Percentiles rank a stretch among this genome's conserved stretches.
Conservation (phyloP, 2,888 invertebrate species). For the Microdon myrmicae region DNA sequence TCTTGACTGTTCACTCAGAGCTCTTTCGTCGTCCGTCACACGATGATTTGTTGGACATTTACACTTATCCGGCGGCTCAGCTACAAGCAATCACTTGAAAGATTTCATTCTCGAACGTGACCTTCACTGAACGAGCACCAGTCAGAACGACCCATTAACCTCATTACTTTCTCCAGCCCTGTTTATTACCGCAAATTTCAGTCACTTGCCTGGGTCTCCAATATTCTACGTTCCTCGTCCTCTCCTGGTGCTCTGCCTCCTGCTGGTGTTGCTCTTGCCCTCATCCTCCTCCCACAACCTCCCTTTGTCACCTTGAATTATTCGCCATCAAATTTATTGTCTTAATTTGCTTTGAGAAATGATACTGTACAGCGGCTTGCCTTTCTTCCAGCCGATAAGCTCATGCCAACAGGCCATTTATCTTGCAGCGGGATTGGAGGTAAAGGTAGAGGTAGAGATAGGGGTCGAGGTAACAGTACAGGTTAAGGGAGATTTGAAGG, state of each 20-base stretch:
- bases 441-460: background rate
- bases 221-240: background rate
- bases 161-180: slow-evolving; percentile 4
- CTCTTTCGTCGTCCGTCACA: too few species aligned
- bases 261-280: too few species aligned
- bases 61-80: too few species aligned
- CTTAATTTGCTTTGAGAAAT: slow-evolving; percentile 45
- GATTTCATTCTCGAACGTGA: slow-evolving; percentile 8
- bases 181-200: slow-evolving; percentile 32
- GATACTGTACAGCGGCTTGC: slow-evolving; percentile 27
- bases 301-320: slow-evolving; percentile 25
- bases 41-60: too few species aligned
- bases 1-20: too few species aligned
- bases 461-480: too few species aligned
- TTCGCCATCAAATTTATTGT: slow-evolving; percentile 36
- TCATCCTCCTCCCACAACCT: background rate
- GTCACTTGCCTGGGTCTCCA: slow-evolving; percentile 4
- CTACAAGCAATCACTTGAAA: slow-evolving; percentile 2
- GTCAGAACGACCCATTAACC: slow-evolving; percentile 17
- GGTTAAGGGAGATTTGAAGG: too few species aligned
- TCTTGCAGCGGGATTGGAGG: slow-evolving; percentile 13
- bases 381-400: slow-evolving; percentile 36
- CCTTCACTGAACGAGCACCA: slow-evolving; percentile 26
- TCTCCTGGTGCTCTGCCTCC: background rate
- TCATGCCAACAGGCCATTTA: slow-evolving; percentile 40